Conservation (phyloP, 2,888 invertebrate genomes). For the Coremacera marginata region DNA sequence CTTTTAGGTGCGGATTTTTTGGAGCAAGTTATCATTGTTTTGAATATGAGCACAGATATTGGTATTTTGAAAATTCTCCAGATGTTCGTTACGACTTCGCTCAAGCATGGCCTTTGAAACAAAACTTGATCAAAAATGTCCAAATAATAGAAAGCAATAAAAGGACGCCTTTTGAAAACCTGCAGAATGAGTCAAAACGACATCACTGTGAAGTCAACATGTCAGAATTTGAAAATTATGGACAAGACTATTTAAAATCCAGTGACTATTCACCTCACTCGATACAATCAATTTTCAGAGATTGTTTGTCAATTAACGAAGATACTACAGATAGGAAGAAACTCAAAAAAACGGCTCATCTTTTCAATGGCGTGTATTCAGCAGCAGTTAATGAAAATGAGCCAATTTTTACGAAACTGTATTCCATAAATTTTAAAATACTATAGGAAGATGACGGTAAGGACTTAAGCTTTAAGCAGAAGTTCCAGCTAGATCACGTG, state of each 20-base stretch:
- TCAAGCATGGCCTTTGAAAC: conserved; percentile 23
- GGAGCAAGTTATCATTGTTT: conserved; percentile 39
- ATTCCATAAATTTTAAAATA: neutral
- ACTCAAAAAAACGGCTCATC: neutral
- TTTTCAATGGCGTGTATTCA: conserved; percentile 26
- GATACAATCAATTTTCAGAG: neutral
- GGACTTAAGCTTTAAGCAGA: neutral
- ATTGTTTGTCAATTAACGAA: conserved; percentile 19
- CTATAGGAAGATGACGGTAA: neutral
- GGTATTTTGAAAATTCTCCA: too few relatives aligned
- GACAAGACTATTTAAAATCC: neutral
- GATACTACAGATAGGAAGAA: neutral
- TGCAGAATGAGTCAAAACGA: too few relatives aligned
- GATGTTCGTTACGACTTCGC: too few relatives aligned
- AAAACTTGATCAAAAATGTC: neutral
- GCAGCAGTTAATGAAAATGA: conserved; percentile 33
- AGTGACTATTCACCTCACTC: conserved; percentile 12
- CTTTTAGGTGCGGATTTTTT: conserved; percentile 43
- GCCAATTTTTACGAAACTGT: conserved; percentile 38
- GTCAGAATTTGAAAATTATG: neutral
- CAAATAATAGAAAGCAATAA: conserved; percentile 11
- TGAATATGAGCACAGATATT: conserved; percentile 35
- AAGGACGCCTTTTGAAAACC: neutral
- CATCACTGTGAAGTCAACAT: neutral
- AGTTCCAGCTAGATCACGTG: too few relatives aligned